Conservation (phyloP, 2,888 invertebrate species). For the Standfussiana lucernea region DNA sequence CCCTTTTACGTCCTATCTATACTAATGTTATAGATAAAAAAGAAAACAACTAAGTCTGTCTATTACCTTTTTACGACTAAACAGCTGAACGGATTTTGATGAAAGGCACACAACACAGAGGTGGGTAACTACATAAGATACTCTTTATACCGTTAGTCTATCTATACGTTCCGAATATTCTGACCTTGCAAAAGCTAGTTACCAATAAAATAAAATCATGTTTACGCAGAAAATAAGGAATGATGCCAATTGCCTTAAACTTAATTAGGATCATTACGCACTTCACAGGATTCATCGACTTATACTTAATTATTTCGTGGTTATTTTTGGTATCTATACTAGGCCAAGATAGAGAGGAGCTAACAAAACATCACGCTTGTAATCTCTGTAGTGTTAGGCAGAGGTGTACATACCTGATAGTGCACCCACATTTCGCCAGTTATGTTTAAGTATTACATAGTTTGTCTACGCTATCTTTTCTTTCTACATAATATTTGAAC, state of each 20-base stretch:
- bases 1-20: neutral
- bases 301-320: slow-evolving; percentile 16
- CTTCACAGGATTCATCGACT: slow-evolving; percentile 47
- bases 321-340: slow-evolving; percentile 10
- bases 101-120: neutral
- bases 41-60: neutral
- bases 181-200: neutral
- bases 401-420: neutral
- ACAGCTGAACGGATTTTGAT: neutral
- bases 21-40: neutral
- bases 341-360: neutral
- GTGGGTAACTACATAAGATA: neutral
- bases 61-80: neutral
- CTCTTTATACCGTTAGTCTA: neutral
- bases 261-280: slow-evolving; percentile 48
- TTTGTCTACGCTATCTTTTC: neutral
- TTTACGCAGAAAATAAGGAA: neutral
- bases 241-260: slow-evolving; percentile 49
- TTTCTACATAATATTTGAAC: neutral
- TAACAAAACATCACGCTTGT: neutral
- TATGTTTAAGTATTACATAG: neutral
- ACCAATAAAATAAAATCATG: neutral
- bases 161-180: neutral
- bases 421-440: neutral
- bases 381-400: neutral